Evolutionary conservation across 2,113 vertebrate species (phyloP), one percentile per base, ranked within the genome.

Genomic region (Psittacara wagleri): DNA sequence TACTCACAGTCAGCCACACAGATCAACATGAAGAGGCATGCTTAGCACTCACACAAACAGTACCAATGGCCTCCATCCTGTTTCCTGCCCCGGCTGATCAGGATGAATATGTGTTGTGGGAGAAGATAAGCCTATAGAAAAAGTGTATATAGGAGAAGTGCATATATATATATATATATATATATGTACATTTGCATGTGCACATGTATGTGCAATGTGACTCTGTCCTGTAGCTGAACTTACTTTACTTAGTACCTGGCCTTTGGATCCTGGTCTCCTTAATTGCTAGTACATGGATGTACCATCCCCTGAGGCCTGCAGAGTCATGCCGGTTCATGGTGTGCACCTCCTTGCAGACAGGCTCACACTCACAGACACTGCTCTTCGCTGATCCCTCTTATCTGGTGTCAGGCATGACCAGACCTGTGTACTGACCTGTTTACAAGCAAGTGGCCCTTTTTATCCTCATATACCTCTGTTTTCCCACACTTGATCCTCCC

Each of bases 271-370:
- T 3, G 6, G 31, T 68, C 24, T 79, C n/a, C 48, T 59, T 28
- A 24, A 0, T 3, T 63, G 46, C 43, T 86, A 48, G 39, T 11
- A 9, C 7, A 0, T 49, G 52, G 39, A 49, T 3, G 1, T 57
- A 10, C 13, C 31, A 17, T 46, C 41, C 23, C 29, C 17, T 33
- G 28, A 24, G 39, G 43, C 69, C 22, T 0, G 0, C 41, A 52
- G 70, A 72, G 62, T 31, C 0, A 0, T 62, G 18, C n/a, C 6
- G 3, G n/a, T 48, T 33, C 41, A 1, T 1, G 10, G 16, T 52
- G 67, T 27, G 35, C 37, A 52, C 13, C 49, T 83, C 66, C 33
- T 80, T 61, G 19, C 12, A 59, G n/a, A 57, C 41, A 13, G 35
- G 27, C 29, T 92, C 23, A 10, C 17, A 4, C n/a, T 49, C 37